These are phyloP conservation scores for Colletes collaris DNA, from an alignment of 2,888 invertebrate genomes.

Conservation along the genomic window DNA sequence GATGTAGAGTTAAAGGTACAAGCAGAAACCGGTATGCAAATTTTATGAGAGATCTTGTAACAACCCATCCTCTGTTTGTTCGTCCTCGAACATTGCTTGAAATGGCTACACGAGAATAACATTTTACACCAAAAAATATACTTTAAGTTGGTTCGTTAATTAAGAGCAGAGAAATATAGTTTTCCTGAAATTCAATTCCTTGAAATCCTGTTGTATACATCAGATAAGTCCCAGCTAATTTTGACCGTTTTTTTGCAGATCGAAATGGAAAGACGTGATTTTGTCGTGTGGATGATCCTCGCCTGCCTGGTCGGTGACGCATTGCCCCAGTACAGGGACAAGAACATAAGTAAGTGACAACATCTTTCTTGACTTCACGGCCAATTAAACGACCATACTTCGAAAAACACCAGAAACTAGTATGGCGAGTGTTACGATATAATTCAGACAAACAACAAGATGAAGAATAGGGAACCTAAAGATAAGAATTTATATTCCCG, in stretches of 20 bases:
- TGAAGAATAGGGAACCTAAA: neutral
- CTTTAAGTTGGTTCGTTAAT: too few species aligned
- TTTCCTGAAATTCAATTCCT: too few species aligned
- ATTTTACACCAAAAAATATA: too few species aligned
- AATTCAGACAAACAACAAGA: neutral
- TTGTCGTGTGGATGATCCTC: conserved; percentile 66
- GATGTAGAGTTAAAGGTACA: too few species aligned
- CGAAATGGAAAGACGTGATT: conserved; percentile 66
- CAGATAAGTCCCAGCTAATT: too few species aligned
- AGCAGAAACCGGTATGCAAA: too few species aligned
- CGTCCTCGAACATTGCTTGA: too few species aligned
- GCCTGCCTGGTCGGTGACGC: conserved; percentile 66
- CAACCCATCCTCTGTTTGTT: too few species aligned
- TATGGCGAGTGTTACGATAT: neutral
- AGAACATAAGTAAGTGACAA: conserved; percentile 74
- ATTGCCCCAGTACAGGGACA: conserved; percentile 73
- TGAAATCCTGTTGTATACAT: too few species aligned
- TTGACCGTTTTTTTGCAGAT: conserved; percentile 54
- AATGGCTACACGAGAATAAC: too few species aligned
- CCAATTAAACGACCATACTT: neutral
- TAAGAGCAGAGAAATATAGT: too few species aligned
- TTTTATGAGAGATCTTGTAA: too few species aligned
- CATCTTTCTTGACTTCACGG: neutral
- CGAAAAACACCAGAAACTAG: neutral
- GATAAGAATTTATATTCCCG: neutral